phyloP scores from a whole-genome alignment of 92 coral and sea anemone species.

The Zoanthus gigantus region DNA sequence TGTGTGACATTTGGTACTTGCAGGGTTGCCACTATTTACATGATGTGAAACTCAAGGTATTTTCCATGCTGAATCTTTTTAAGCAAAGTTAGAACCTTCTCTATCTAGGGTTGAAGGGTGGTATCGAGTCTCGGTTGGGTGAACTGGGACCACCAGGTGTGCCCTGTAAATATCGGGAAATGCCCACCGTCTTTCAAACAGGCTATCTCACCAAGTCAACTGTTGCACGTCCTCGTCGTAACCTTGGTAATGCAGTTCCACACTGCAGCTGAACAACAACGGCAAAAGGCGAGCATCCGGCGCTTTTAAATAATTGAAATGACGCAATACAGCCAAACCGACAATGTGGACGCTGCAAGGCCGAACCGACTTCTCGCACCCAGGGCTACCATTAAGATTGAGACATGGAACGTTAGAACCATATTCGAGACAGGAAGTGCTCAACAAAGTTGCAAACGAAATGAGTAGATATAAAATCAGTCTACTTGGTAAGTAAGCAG shows the following conservation, averaged over 20 bases:
- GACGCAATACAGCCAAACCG: constrained; percentile 27
- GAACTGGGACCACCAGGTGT: constrained; percentile 13
- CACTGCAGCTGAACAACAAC: constrained; percentile 34
- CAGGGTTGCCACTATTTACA: no score
- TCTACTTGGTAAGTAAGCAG: no score
- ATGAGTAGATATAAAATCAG: no score
- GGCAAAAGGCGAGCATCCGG: constrained; percentile 34
- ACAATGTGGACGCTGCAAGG: constrained; percentile 24
- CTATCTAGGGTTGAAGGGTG: constrained; percentile 19
- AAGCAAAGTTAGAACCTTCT: no score
- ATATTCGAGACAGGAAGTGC: constrained; percentile 18
- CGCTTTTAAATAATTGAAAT: constrained; percentile 30
- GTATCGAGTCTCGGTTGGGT: constrained; percentile 35
- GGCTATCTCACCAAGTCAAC: constrained; percentile 18
- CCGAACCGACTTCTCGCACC: constrained; percentile 36
- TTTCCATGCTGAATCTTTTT: no score
- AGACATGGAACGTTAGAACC: constrained; percentile 32
- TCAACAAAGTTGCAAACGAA: constrained; percentile 29
- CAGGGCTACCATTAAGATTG: constrained; percentile 16
- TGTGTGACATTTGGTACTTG: no score
- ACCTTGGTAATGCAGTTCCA: constrained; percentile 28
- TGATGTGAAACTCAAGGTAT: no score
- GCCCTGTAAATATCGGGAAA: constrained; percentile 14
- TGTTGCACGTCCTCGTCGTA: constrained; percentile 9
- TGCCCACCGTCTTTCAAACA: constrained; percentile 39